Conservation (phyloP, 1,140 invertebrate genomes). For the Drosophila arawakana region DNA sequence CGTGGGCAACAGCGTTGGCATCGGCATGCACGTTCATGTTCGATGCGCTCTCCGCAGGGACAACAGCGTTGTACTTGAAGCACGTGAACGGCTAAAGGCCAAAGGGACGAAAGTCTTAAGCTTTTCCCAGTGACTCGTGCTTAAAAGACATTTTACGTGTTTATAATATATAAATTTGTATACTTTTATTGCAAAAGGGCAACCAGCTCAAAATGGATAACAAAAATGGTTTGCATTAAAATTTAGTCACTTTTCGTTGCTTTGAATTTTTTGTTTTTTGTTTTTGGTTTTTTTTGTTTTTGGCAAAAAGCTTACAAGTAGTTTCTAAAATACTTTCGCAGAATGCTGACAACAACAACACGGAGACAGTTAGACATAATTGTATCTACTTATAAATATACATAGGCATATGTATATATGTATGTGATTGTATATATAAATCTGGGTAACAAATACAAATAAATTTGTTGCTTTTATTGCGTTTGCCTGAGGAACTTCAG, state of each 20-base stretch:
- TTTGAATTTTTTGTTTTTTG: constrained; percentile 6
- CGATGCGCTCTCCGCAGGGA: background rate
- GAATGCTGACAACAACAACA: constrained; percentile 23
- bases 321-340: constrained; percentile 41
- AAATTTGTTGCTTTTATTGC: constrained; percentile 8
- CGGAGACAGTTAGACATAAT: constrained; percentile 19
- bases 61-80: constrained; percentile 29
- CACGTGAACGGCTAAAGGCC: constrained; percentile 40
- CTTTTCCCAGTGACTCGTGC: background rate
- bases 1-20: constrained; percentile 35
- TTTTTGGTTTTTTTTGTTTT: constrained; percentile 25
- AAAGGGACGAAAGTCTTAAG: constrained; percentile 20
- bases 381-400: constrained; percentile 3
- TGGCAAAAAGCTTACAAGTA: constrained; percentile 50
- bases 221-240: constrained; percentile 38
- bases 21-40: constrained; percentile 51
- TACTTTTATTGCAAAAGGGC: constrained; percentile 59
- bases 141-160: constrained; percentile 13
- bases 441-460: constrained; percentile 33
- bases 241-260: background rate
- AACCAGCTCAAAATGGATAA: constrained; percentile 37
- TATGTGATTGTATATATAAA: constrained; percentile 9
- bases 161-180: constrained; percentile 14
- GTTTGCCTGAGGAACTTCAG: constrained; percentile 67
- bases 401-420: background rate